Evolutionary conservation across 2,797 vertebrate genomes (phyloP), one percentile per base, ranked within the genome.

Genomic region (Brachyalestes nurse): DNA sequence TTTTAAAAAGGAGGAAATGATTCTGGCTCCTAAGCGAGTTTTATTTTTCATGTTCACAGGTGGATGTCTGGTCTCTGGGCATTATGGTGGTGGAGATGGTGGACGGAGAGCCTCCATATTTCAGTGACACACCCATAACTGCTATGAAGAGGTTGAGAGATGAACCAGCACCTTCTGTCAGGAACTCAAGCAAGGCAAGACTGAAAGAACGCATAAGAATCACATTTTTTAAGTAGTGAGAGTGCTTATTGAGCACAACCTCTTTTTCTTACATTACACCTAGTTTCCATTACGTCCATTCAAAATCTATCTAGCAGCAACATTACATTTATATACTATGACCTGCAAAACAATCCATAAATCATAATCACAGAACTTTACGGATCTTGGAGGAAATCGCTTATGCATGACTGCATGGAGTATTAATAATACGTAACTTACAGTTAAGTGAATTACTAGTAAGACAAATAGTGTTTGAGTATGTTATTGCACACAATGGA

Each of bases 141-240:
- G 97, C 97, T 82, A 98, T 98, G 97, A 98, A 97, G 90, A 96
- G 93, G 66, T 93, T 98, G 75, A 94, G 97, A 81, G 97, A 98
- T 76, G 95, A 94, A 14, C 90, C 94, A 19, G 94, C 95, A 17
- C 97, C 97, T 17, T 95, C 86, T 14, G 90, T 96, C 87, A 97
- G 91, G 82, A 96, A 96, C 86, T 86, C 91, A 83, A 95, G 96
- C 78, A 95, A 94, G 95, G 97, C 97, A 83, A 93, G 91, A 0
- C 58, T 40, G 1, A 16, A 34, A 17, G 10, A 62, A 17, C 60
- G 34, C 14, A 16, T 5, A 28, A 51, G 5, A 70, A 51, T 10
- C 38, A 42, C 17, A 62, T 25, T 62, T 34, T 23, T 4, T 4
- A 13, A 28, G 16, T 23, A 34, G 34, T 34, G 34, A 34, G 34